phyloP scores from a whole-genome alignment of 2,113 vertebrate species.

The Jacana jacana region DNA sequence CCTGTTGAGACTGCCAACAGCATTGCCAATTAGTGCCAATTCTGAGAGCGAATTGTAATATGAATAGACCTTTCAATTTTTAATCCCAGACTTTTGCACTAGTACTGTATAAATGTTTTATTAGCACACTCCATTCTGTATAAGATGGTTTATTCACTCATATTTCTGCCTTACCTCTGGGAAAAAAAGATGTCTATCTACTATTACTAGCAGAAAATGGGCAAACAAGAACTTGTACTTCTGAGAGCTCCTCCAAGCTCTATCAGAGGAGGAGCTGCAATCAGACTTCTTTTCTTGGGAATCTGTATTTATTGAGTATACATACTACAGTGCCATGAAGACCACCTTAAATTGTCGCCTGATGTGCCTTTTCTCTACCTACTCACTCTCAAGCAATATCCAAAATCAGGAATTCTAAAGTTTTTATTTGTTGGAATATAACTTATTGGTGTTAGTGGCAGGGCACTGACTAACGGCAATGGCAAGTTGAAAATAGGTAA shows the following conservation, averaged over 20 bases:
- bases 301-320: neutral
- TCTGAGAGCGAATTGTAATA: conserved; percentile 55
- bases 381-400: neutral
- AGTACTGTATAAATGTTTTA: conserved; percentile 60
- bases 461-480: neutral
- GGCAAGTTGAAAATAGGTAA: neutral
- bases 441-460: neutral
- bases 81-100: conserved; percentile 51
- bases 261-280: neutral
- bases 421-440: neutral
- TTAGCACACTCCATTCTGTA: neutral
- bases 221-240: neutral
- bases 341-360: neutral
- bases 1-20: conserved; percentile 45
- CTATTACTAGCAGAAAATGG: neutral
- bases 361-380: neutral
- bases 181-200: neutral
- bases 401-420: neutral
- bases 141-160: neutral
- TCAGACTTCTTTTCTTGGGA: neutral
- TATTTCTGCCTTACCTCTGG: neutral
- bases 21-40: conserved; percentile 68
- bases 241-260: neutral
- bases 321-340: neutral
- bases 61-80: conserved; percentile 53